phyloP scores from a whole-genome alignment of 2,797 vertebrate species.

The Taenioides sp. region DNA sequence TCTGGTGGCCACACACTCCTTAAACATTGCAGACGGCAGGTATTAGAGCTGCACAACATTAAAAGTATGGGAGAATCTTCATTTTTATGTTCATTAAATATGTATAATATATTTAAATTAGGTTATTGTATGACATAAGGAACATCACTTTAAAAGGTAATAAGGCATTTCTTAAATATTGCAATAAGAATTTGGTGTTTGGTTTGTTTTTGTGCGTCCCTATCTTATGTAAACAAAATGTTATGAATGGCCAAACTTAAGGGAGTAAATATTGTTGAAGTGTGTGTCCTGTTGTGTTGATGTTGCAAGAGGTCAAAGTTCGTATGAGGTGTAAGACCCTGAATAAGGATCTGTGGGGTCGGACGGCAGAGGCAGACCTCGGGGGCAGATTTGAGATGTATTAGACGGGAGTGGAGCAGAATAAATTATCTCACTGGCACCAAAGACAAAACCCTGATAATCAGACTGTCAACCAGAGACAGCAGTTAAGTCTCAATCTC shows the following conservation, averaged over 20 bases:
- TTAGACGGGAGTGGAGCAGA: conserved; percentile 73
- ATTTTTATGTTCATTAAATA: too few species aligned
- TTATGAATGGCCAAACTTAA: not conserved
- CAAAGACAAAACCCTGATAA: conserved; percentile 69
- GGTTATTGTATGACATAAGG: not conserved
- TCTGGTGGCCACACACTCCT: conserved; percentile 59
- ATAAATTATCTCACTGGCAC: conserved; percentile 76
- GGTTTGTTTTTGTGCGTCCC: not conserved
- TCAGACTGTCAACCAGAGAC: conserved; percentile 13
- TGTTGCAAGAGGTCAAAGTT: conserved; percentile 2
- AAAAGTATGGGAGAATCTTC: too few species aligned
- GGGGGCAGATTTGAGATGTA: conserved; percentile 69
- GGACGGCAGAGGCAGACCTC: conserved; percentile 56
- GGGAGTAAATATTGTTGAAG: not conserved
- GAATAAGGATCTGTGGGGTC: conserved; percentile 49
- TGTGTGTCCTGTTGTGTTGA: conserved; percentile 7
- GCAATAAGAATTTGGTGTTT: not conserved
- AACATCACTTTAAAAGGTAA: not conserved
- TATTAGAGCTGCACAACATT: not conserved
- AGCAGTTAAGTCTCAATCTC: conserved; percentile 2
- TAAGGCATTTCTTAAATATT: not conserved
- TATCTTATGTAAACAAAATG: not conserved
- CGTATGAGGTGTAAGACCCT: conserved; percentile 21
- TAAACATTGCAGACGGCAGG: conserved; percentile 30
- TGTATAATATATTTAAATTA: too few species aligned